These are phyloP conservation scores for Daboia siamensis DNA, from an alignment of 2,113 vertebrate genomes.

Conservation along the genomic window DNA sequence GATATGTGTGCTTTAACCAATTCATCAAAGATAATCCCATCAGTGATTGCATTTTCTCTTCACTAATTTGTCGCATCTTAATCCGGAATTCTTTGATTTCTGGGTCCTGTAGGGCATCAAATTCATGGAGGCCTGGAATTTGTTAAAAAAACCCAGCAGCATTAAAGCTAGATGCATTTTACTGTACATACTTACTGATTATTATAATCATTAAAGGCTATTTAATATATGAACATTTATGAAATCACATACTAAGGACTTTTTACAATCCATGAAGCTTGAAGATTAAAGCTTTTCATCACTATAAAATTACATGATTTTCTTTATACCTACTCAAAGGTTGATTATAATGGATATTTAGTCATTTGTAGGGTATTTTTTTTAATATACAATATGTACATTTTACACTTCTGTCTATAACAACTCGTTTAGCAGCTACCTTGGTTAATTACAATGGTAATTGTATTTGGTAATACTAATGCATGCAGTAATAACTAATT, in stretches of 20 bases:
- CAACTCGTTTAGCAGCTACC: background rate
- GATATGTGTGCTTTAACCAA: constrained; percentile 89
- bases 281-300: background rate
- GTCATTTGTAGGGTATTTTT: background rate
- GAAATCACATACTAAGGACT: background rate
- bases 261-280: background rate
- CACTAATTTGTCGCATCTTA: constrained; percentile 89
- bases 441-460: background rate
- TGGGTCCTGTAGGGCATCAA: constrained; percentile 89
- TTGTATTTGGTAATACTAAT: background rate
- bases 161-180: background rate
- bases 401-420: background rate
- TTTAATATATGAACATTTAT: background rate
- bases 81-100: constrained; percentile 94
- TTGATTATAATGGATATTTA: background rate
- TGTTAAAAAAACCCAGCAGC: background rate
- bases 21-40: constrained; percentile 86
- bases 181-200: background rate
- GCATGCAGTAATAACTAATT: background rate
- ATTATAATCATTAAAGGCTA: background rate
- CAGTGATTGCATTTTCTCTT: constrained; percentile 85
- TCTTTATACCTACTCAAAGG: background rate
- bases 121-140: constrained; percentile 88
- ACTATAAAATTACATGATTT: background rate
- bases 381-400: background rate